Conservation (phyloP, 2,888 invertebrate species). For the Amphiduros pacificus region DNA sequence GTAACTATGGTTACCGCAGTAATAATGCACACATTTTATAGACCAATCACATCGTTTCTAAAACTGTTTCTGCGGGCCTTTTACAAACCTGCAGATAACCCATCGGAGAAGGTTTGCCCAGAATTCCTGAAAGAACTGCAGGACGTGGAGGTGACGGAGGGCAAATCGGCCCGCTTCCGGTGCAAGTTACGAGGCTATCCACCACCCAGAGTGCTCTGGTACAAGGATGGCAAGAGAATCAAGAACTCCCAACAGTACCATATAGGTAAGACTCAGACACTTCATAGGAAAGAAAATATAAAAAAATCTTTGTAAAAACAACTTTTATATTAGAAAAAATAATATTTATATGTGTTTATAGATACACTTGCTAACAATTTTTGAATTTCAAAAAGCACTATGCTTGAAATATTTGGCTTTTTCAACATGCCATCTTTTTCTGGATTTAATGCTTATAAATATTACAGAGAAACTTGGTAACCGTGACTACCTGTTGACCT, state of each 20-base stretch:
- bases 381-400: neutral
- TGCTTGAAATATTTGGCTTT: too few relatives aligned
- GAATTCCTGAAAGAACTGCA: constrained; percentile 78
- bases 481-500: constrained; percentile 51
- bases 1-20: neutral
- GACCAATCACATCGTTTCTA: neutral
- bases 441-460: too few relatives aligned
- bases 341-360: neutral
- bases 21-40: neutral
- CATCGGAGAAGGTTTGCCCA: constrained; percentile 70
- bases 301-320: neutral
- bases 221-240: constrained; percentile 74
- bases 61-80: neutral
- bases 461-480: constrained; percentile 53
- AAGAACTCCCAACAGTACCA: constrained; percentile 38
- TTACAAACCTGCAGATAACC: constrained; percentile 52
- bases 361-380: neutral
- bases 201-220: constrained; percentile 88
- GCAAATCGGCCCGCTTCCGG: constrained; percentile 80
- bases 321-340: neutral
- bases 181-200: constrained; percentile 89
- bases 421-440: too few relatives aligned
- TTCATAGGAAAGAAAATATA: neutral
- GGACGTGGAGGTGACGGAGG: constrained; percentile 80
- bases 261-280: constrained; percentile 41